Percentiles rank a stretch among this genome's conserved stretches.
Evolutionary conservation across 2,797 vertebrate genomes (phyloP).

Genomic region (Pantherophis alleghaniensis): DNA sequence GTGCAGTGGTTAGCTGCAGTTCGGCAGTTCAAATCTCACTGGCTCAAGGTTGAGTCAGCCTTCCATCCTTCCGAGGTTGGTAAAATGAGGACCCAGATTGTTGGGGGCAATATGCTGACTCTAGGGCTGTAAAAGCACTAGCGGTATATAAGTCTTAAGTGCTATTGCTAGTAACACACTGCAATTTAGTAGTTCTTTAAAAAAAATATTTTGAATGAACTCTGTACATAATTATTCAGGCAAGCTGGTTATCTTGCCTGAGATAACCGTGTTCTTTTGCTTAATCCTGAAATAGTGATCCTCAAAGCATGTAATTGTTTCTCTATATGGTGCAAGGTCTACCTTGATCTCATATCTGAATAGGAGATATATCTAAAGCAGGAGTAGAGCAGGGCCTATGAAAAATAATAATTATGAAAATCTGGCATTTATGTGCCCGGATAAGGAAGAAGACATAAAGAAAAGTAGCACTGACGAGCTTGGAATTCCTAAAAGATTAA

Average conservation of each 20-base stretch:
- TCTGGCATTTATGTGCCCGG: not conserved
- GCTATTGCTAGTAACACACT: not conserved
- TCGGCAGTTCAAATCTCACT: too few species aligned
- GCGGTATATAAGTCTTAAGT: too few species aligned
- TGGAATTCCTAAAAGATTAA: not conserved
- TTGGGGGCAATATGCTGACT: too few species aligned
- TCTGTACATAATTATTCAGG: not conserved
- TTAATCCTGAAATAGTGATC: not conserved
- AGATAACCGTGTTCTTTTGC: not conserved
- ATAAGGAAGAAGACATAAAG: not conserved
- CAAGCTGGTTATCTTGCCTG: not conserved
- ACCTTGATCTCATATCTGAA: not conserved
- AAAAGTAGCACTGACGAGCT: not conserved
- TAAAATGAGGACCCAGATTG: too few species aligned
- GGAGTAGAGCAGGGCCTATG: not conserved
- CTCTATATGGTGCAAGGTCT: not conserved
- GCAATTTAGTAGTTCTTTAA: not conserved
- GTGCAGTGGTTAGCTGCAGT: too few species aligned
- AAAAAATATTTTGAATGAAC: not conserved
- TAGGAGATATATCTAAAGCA: not conserved
- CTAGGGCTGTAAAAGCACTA: too few species aligned
- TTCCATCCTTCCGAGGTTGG: too few species aligned
- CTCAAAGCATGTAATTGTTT: not conserved
- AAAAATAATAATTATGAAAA: not conserved
- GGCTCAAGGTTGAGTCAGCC: too few species aligned